Evolutionary conservation across 2,888 invertebrate species (phyloP), one percentile per base, ranked within the genome.

Genomic region (Gortyna flavago): DNA sequence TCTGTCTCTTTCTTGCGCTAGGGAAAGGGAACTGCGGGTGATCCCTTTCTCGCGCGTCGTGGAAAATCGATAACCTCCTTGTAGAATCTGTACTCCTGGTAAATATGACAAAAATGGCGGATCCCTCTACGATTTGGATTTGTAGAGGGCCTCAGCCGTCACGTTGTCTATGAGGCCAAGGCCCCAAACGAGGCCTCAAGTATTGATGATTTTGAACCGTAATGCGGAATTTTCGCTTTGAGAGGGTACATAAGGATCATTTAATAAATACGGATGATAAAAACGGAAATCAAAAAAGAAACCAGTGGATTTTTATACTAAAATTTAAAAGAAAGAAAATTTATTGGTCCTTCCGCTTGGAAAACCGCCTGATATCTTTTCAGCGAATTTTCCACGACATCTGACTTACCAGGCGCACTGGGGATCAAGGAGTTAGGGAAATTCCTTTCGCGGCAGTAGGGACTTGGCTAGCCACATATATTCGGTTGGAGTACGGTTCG

Each of bases 71-170:
- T 90, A 79, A 89, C 77, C 92, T 93, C 91, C 79, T 89, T 13
- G 16, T 57, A 59, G 16, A 70, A 82, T 86, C 83, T 94, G 92
- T 41, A 65, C 69, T 87, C 94, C 93, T 94, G 87, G 94, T 94
- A 87, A 75, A 90, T 92, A 86, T 91, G 85, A 89, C 90, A 89
- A 94, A 94, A 94, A 94, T 94, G 94, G 95, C 94, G 94, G 94
- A 94, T 93, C 92, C 88, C 90, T 90, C 90, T 89, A 83, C 81
- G 85, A 75, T 80, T 88, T 82, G 84, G 78, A 65, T 83, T 83
- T 78, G 35, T 59, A 65, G 61, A 9, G n/a, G 70, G 70, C 61
- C 77, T 77, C 41, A 61, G 64, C 61, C 41, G 38, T 4, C 41
- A 25, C 2, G 4, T 57, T 67, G 57, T 54, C 32, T 64, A 66